Conservation (phyloP, 2,888 invertebrate species). For the Drosophila limbata region DNA sequence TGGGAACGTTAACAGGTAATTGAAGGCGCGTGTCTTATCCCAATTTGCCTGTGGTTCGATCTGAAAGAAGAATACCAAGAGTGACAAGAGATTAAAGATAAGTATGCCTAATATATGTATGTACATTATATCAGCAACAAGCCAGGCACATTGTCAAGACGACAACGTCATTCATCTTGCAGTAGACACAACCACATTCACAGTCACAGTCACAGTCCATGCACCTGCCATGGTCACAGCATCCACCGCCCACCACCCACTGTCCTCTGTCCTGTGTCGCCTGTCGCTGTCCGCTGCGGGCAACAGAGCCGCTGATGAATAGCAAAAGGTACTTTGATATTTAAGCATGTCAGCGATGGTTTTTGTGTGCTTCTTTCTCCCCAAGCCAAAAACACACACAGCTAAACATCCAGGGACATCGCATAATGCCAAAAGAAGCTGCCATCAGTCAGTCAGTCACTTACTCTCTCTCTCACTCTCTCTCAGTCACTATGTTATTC, state of each 20-base stretch:
- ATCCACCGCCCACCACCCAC: neutral
- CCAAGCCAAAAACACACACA: conserved; percentile 17
- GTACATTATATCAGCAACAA: conserved; percentile 8
- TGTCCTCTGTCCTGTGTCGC: neutral
- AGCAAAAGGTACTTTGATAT: conserved; percentile 76
- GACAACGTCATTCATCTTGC: conserved; percentile 54
- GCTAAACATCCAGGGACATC: conserved; percentile 48
- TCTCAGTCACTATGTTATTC: conserved; percentile 11
- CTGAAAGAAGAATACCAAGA: conserved; percentile 57
- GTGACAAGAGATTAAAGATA: conserved; percentile 57
- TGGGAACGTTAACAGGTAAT: conserved; percentile 60
- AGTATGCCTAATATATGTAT: neutral
- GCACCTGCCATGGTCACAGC: conserved; percentile 47
- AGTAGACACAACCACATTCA: conserved; percentile 6
- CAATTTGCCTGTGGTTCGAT: conserved; percentile 50
- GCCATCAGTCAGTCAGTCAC: conserved; percentile 30
- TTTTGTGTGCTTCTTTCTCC: conserved; percentile 27
- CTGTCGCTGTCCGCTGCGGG: conserved; percentile 8
- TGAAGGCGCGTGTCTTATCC: conserved; percentile 75
- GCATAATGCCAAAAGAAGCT: conserved; percentile 56
- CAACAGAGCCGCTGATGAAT: conserved; percentile 57
- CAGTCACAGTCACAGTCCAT: conserved; percentile 5
- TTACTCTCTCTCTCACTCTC: conserved; percentile 9
- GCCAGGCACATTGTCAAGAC: conserved; percentile 47
- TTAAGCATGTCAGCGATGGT: conserved; percentile 72